phyloP scores from a whole-genome alignment of 2,113 vertebrate genomes.

The Columba livia region DNA sequence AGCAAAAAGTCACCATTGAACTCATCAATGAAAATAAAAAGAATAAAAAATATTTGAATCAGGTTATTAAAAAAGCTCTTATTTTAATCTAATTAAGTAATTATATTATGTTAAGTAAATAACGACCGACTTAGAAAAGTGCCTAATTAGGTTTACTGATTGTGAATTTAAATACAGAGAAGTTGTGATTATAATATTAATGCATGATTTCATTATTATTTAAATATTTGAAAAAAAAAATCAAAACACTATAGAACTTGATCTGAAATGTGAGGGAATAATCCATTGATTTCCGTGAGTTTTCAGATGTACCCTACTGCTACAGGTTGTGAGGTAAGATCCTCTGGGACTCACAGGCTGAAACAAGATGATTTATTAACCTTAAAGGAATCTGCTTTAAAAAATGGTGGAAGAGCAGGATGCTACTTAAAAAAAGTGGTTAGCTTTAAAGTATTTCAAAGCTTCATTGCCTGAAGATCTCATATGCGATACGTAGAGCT shows the following conservation, averaged over 20 bases:
- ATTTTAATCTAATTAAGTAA: background rate
- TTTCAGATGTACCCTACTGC: background rate
- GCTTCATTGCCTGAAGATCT: background rate
- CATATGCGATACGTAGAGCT: background rate
- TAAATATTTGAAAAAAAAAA: background rate
- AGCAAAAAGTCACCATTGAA: background rate
- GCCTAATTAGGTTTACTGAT: background rate
- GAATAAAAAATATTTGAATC: background rate
- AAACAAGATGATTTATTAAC: background rate
- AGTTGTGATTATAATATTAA: background rate
- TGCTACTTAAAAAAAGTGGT: background rate
- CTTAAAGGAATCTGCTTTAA: background rate
- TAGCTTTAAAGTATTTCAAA: background rate
- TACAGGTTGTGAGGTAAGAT: background rate
- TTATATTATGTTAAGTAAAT: background rate
- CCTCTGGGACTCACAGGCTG: background rate
- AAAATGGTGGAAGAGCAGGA: background rate
- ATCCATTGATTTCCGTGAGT: background rate
- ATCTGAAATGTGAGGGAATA: background rate
- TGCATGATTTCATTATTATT: background rate
- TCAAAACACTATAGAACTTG: background rate
- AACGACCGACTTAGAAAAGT: conserved; percentile 6
- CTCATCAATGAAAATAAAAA: background rate
- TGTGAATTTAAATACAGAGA: background rate
- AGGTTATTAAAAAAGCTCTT: background rate